Conservation (phyloP, 2,888 invertebrate species). For the Caenorhabditis virilis region DNA sequence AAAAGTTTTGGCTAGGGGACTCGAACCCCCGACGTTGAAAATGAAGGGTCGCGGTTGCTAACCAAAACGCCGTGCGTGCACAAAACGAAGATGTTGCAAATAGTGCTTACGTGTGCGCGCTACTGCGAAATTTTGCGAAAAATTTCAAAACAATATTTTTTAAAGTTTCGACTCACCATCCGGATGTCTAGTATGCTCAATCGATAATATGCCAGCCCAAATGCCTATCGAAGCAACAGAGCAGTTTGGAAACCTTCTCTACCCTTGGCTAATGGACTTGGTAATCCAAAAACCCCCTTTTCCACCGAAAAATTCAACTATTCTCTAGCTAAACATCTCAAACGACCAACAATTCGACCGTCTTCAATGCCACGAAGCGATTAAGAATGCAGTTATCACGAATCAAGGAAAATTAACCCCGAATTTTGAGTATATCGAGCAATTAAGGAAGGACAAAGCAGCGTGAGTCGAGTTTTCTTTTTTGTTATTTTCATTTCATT, state of each 20-base stretch:
- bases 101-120: too few species aligned
- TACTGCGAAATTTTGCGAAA: too few species aligned
- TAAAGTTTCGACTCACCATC: conserved; percentile 61
- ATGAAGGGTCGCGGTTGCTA: too few species aligned
- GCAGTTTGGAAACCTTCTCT: conserved; percentile 90
- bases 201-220: conserved; percentile 99
- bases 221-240: conserved; percentile 95
- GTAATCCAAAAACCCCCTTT: too few species aligned
- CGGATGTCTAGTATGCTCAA: conserved; percentile 97
- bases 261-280: conserved; percentile 88
- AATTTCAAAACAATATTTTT: too few species aligned
- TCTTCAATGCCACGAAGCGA: conserved; percentile 58
- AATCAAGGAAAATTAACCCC: conserved; percentile 91
- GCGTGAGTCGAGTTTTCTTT: conserved; percentile 42
- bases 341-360: conserved; percentile 62
- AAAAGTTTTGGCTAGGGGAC: neutral
- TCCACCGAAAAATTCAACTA: too few species aligned
- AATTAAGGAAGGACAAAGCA: conserved; percentile 75
- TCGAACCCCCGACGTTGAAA: too few species aligned
- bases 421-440: conserved; percentile 91
- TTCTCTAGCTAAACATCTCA: conserved; percentile 63
- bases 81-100: too few species aligned
- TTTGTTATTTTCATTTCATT: neutral
- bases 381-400: conserved; percentile 84
- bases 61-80: too few species aligned